Evolutionary conservation across 2,113 vertebrate species (phyloP).

Genomic region (Boulengeromyrus knoepffleri): DNA sequence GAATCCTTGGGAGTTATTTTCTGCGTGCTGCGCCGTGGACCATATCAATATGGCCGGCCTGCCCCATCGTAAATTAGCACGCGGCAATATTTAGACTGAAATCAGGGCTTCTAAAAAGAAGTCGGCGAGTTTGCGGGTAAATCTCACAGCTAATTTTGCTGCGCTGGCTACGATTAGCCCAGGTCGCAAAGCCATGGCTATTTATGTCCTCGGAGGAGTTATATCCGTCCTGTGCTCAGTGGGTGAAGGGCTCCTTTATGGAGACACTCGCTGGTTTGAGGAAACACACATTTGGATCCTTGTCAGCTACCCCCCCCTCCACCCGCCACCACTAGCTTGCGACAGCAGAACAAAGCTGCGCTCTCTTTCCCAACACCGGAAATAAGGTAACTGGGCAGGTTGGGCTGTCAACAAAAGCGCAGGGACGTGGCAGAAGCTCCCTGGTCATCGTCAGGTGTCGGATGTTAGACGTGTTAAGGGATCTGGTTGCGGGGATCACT

Average conservation of each 20-base stretch:
- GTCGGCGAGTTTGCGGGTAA: background rate
- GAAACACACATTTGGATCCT: slow-evolving; percentile 3
- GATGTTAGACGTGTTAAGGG: background rate
- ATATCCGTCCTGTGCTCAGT: background rate
- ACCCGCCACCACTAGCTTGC: background rate
- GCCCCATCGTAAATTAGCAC: background rate
- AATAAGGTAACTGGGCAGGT: background rate
- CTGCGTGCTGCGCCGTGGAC: background rate
- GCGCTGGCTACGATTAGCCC: background rate
- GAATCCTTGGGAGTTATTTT: background rate
- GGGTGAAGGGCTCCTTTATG: background rate
- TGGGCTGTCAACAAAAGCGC: background rate
- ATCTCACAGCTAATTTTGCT: background rate
- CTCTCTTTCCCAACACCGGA: background rate
- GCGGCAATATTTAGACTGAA: background rate
- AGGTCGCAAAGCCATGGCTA: background rate
- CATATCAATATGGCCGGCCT: background rate
- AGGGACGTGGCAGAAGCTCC: background rate
- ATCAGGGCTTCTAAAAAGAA: background rate
- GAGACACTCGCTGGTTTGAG: background rate
- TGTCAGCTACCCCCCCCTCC: background rate
- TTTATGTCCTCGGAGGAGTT: background rate
- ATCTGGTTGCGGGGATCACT: background rate
- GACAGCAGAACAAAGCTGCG: background rate
- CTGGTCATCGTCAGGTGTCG: background rate